phyloP scores from a whole-genome alignment of 2,888 invertebrate species.

The Andrena fulva region DNA sequence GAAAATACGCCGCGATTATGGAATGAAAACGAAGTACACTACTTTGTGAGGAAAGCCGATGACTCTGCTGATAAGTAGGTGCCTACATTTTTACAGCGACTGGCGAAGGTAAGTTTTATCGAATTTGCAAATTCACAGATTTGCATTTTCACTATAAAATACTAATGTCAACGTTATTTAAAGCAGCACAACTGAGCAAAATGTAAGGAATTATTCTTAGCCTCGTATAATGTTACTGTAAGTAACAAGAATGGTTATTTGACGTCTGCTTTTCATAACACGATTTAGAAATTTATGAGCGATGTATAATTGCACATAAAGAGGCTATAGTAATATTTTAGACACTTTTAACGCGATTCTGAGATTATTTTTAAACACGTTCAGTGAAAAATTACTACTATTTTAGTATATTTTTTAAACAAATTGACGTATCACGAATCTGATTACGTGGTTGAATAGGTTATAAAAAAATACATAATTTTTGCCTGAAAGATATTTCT shows the following conservation, averaged over 20 bases:
- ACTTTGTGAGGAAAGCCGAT: neutral
- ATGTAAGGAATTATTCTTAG: neutral
- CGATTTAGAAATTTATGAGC: too few species aligned
- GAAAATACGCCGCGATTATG: neutral
- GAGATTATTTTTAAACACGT: too few species aligned
- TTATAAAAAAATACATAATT: too few species aligned
- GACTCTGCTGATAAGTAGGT: neutral
- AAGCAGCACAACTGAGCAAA: neutral
- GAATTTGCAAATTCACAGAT: neutral
- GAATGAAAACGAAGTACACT: neutral
- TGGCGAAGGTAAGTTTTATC: neutral
- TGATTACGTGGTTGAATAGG: too few species aligned
- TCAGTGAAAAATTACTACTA: too few species aligned
- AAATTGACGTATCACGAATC: too few species aligned
- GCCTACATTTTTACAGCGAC: neutral
- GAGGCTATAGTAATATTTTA: too few species aligned
- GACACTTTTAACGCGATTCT: too few species aligned
- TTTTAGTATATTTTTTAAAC: too few species aligned
- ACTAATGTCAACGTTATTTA: neutral
- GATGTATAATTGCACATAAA: too few species aligned
- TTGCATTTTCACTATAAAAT: neutral
- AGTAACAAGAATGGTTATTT: neutral
- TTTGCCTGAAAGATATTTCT: too few species aligned
- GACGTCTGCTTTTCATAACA: neutral
- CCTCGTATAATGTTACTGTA: too few species aligned